Evolutionary conservation across 2,113 vertebrate genomes (phyloP), one percentile per base, ranked within the genome.

Genomic region (Acanthisitta chloris): DNA sequence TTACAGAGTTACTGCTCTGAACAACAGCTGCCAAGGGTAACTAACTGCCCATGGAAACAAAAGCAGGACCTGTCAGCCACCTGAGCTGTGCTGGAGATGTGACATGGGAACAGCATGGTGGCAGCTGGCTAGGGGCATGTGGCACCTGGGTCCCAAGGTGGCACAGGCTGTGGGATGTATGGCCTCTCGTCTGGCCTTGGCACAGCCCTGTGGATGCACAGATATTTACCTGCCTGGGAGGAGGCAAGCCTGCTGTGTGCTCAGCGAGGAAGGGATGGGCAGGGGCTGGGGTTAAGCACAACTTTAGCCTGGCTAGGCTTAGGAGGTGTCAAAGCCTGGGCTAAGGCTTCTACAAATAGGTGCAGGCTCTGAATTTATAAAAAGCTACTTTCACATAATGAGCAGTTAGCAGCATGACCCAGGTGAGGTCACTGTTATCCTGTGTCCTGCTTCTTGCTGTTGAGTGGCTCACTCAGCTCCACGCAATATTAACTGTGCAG

Each of bases 41-140:
- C 19, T 31, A 49, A 8, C 19, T 0, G 4, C 46, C 46, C 8
- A 2, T 28, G 10, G 82, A 84, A 83, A 45, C 0, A 0, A 8
- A 49, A 69, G 46, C 0, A 4, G 51, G 10, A 4, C 31, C 34
- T 28, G 2, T 14, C 0, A 2, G 74, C 16, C 6, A 2, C 13
- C 0, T 2, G n/a, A n/a, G 36, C 45, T 2, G 0, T 0, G 2
- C 67, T 46, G 31, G 4, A 55, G 65, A 15, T 52, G 76, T 90
- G 79, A 61, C 19, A 0, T 29, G 40, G 82, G 67, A 82, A 49
- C 2, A 3, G 24, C 40, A 34, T 1, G 2, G 46, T 76, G 74
- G 58, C 93, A 86, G 59, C 61, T 1, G 1, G 19, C 29, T 5
- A 3, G 29, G 24, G 5, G 1, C 17, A 13, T 34, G 40, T 88